Percentiles rank a stretch among this genome's conserved stretches.
Conservation (phyloP, 2,888 invertebrate species). For the Pheosia tremula region DNA sequence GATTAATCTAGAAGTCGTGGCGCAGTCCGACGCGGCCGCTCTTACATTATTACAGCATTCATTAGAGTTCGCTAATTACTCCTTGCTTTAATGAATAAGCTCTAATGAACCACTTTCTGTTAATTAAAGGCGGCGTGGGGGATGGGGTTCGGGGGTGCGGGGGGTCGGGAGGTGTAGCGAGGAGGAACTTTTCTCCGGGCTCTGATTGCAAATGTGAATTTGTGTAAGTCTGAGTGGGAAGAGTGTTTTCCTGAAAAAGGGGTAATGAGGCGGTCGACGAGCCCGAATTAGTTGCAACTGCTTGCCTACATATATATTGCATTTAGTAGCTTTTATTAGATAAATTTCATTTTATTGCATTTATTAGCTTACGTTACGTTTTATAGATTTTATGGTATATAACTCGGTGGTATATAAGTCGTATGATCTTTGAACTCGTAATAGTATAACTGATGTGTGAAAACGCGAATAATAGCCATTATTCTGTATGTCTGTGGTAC, state of each 20-base stretch:
- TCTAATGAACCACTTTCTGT: conserved; percentile 96
- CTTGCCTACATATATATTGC: conserved; percentile 54
- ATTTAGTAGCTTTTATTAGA: conserved; percentile 20
- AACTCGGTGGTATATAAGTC: too few relatives aligned
- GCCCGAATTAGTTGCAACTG: conserved; percentile 77
- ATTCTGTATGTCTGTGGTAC: too few relatives aligned
- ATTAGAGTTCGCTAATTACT: conserved; percentile 95
- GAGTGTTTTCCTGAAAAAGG: conserved; percentile 80
- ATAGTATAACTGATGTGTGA: too few relatives aligned
- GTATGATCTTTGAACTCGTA: too few relatives aligned
- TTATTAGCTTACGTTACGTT: not conserved
- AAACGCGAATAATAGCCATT: too few relatives aligned
- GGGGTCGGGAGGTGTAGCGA: conserved; percentile 43
- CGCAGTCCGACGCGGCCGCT: conserved; percentile 82
- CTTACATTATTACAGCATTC: conserved; percentile 92
- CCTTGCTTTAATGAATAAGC: conserved; percentile 96
- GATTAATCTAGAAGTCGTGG: conserved; percentile 83
- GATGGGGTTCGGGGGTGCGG: conserved; percentile 35
- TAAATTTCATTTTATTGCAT: too few relatives aligned
- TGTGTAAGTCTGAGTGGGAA: conserved; percentile 83
- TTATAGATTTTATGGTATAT: not conserved
- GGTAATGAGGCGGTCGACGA: conserved; percentile 81
- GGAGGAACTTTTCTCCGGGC: conserved; percentile 79
- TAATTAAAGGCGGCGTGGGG: conserved; percentile 90
- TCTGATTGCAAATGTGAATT: conserved; percentile 85